Percentiles rank a stretch among this genome's conserved stretches.
These are phyloP conservation scores for Eupithecia centaureata DNA, from an alignment of 2,888 invertebrate species.

Conservation along the genomic window DNA sequence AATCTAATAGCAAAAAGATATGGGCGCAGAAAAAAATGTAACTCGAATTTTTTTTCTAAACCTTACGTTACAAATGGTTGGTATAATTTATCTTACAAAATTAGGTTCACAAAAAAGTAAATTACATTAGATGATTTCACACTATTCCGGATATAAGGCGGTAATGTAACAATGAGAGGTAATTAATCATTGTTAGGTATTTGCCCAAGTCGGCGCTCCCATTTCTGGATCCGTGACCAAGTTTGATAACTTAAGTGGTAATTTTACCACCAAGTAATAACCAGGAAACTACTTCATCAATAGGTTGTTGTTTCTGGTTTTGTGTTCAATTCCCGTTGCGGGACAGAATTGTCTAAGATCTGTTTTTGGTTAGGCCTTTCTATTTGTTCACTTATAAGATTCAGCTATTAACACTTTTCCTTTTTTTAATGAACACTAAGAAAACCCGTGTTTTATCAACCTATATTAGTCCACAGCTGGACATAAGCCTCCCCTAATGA, in stretches of 20 bases:
- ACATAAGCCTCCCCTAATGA: too few relatives aligned
- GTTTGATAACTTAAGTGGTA: not conserved
- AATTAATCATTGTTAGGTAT: slow-evolving; percentile 33
- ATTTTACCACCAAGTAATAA: not conserved
- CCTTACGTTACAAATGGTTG: not conserved
- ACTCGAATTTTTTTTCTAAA: not conserved
- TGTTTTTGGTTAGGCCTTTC: too few relatives aligned
- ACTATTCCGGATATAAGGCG: slow-evolving; percentile 31
- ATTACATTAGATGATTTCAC: slow-evolving; percentile 34
- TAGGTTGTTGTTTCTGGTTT: not conserved
- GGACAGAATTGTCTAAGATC: too few relatives aligned
- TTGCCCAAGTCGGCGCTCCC: slow-evolving; percentile 16
- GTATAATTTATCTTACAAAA: slow-evolving; percentile 12
- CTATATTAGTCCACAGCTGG: too few relatives aligned
- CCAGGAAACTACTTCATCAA: not conserved
- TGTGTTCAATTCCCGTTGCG: not conserved
- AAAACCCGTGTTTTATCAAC: too few relatives aligned
- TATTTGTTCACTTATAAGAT: too few relatives aligned
- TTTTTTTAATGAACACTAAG: too few relatives aligned
- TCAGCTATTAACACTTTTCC: too few relatives aligned
- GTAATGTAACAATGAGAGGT: slow-evolving; percentile 11
- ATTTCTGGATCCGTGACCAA: slow-evolving; percentile 19
- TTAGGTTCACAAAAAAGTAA: slow-evolving; percentile 17
- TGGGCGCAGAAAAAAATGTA: not conserved
- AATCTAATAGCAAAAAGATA: not conserved